phyloP scores from a whole-genome alignment of 1,140 invertebrate species.

The Frieseomelitta varia region DNA sequence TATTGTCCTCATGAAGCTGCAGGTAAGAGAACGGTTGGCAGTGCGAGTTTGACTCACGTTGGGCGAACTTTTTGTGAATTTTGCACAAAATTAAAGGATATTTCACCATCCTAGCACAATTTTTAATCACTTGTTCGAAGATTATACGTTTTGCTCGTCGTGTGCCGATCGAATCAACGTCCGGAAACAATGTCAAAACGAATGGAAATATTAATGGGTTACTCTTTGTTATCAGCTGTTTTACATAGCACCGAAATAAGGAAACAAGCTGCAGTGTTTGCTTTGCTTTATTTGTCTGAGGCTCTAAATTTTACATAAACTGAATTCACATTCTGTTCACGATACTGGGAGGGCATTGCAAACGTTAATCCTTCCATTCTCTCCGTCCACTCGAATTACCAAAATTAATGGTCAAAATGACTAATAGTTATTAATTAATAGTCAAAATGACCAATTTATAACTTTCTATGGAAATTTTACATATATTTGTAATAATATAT shows the following conservation, averaged over 20 bases:
- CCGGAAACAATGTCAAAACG: too few relatives aligned
- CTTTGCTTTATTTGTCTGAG: not conserved
- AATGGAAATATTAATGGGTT: not conserved
- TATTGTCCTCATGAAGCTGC: constrained; percentile 10
- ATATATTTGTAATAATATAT: too few relatives aligned
- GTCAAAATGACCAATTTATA: too few relatives aligned
- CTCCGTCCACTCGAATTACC: too few relatives aligned
- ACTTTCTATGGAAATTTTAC: too few relatives aligned
- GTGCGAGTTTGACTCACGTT: not conserved
- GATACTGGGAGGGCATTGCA: not conserved
- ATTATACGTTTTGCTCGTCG: not conserved
- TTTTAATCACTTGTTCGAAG: not conserved
- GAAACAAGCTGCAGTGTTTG: not conserved
- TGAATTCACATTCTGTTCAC: not conserved
- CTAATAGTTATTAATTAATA: too few relatives aligned
- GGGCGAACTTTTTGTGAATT: not conserved
- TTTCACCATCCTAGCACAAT: constrained; percentile 39
- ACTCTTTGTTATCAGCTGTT: not conserved
- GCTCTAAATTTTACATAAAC: not conserved
- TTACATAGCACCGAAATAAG: not conserved
- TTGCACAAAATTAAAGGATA: constrained; percentile 50
- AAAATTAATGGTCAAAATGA: too few relatives aligned
- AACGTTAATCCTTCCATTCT: not conserved
- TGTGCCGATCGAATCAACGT: not conserved
- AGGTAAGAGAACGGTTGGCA: not conserved